Evolutionary conservation across 53 echinoderm and acorn worm species (phyloP).

Genomic region (Crossaster papposus): DNA sequence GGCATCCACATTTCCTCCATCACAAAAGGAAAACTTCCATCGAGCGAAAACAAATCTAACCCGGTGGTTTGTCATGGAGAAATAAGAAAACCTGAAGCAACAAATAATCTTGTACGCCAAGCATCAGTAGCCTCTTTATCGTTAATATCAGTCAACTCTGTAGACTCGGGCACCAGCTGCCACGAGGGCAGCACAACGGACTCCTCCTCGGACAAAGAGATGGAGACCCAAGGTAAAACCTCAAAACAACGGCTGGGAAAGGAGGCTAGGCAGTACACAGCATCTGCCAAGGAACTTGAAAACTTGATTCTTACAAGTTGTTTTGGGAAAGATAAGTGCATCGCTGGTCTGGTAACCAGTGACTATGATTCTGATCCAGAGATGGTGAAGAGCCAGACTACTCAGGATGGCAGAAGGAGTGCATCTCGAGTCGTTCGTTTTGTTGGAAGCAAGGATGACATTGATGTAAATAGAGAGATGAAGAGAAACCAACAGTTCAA

Average conservation of each 20-base stretch:
- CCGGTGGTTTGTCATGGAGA: neutral
- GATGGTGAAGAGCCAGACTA: neutral
- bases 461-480: neutral
- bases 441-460: slow-evolving; percentile 25
- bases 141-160: slow-evolving; percentile 52
- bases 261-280: slow-evolving; percentile 13
- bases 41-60: neutral
- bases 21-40: slow-evolving; percentile 1
- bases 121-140: slow-evolving; percentile 52
- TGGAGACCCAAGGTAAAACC: slow-evolving; percentile 3
- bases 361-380: slow-evolving; percentile 70
- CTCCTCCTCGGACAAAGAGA: slow-evolving; percentile 31
- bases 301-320: slow-evolving; percentile 58
- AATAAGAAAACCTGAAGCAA: slow-evolving; percentile 4
- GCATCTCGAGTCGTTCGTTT: slow-evolving; percentile 25
- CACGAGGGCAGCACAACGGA: slow-evolving; percentile 44
- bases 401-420: slow-evolving; percentile 7
- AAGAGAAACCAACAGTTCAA: neutral
- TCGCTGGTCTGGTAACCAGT: slow-evolving; percentile 52
- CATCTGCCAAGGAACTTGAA: slow-evolving; percentile 53
- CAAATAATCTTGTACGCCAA: slow-evolving; percentile 27
- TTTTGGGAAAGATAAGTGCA: slow-evolving; percentile 48
- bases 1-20: neutral
- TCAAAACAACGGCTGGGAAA: slow-evolving; percentile 12
- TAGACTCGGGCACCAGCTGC: slow-evolving; percentile 66